phyloP scores from a whole-genome alignment of 2,888 invertebrate genomes.

The Xylocampa areola region DNA sequence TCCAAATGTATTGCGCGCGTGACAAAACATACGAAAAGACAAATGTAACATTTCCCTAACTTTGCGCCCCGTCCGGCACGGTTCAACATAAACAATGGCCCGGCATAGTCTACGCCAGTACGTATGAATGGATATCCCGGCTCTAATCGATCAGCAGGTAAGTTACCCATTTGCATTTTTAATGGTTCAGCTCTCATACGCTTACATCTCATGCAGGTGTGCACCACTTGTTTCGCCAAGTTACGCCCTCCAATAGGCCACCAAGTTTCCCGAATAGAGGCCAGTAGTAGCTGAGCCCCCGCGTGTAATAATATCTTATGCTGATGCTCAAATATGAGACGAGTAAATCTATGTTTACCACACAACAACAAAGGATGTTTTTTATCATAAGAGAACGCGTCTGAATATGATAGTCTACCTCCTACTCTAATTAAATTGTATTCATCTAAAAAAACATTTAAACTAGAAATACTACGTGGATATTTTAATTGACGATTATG shows the following conservation, averaged over 20 bases:
- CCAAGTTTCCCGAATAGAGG: conserved; percentile 15
- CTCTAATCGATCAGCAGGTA: neutral
- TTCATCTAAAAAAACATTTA: conserved; percentile 9
- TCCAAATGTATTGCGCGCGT: conserved; percentile 4
- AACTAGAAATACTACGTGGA: conserved; percentile 11
- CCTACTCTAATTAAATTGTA: conserved; percentile 10
- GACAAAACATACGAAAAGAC: neutral
- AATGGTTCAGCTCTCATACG: conserved; percentile 7
- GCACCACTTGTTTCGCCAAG: conserved; percentile 9
- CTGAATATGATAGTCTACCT: conserved; percentile 7
- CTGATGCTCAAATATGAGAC: conserved; percentile 9
- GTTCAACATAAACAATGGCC: conserved; percentile 12
- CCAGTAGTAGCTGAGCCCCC: conserved; percentile 13
- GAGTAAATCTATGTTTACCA: conserved; percentile 9
- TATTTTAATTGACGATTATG: neutral
- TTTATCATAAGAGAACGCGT: conserved; percentile 10
- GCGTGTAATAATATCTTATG: conserved; percentile 4
- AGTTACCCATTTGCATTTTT: conserved; percentile 7
- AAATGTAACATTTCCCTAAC: neutral
- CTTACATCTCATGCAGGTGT: conserved; percentile 3
- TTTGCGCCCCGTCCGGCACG: conserved; percentile 7
- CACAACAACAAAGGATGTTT: conserved; percentile 17
- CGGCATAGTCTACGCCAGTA: conserved; percentile 7
- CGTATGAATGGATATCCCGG: conserved; percentile 3
- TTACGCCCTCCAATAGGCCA: conserved; percentile 9